These are phyloP conservation scores for Lerista edwardsae DNA, from an alignment of 2,797 vertebrate genomes.

Conservation along the genomic window DNA sequence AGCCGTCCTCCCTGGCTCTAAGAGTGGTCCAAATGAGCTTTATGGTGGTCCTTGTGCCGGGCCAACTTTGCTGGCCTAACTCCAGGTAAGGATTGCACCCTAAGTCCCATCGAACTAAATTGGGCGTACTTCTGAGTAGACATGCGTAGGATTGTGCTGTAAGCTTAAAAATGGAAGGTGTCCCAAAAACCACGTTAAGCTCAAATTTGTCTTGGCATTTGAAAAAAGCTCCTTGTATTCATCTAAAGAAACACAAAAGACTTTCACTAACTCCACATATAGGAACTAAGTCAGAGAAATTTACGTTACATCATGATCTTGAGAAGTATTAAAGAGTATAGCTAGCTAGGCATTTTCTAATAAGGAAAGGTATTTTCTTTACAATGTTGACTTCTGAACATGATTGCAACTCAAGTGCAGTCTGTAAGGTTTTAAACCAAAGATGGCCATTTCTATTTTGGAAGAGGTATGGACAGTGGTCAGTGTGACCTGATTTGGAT, in stretches of 20 bases:
- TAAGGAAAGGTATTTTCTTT: constrained; percentile 78
- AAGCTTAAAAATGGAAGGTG: constrained; percentile 73
- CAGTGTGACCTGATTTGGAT: not conserved
- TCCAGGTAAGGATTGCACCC: too few species aligned
- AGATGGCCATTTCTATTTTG: not conserved
- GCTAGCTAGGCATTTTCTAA: constrained; percentile 80
- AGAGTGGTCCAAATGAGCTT: too few species aligned
- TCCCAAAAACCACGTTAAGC: constrained; percentile 61
- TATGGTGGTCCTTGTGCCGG: too few species aligned
- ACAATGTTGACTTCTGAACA: constrained; percentile 74
- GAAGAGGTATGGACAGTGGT: not conserved
- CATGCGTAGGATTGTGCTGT: too few species aligned
- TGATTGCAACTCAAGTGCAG: constrained; percentile 72
- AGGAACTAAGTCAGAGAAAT: constrained; percentile 78
- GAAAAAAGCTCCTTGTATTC: constrained; percentile 71
- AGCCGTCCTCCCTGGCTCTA: too few species aligned
- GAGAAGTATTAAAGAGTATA: constrained; percentile 78
- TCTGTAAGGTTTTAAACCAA: constrained; percentile 60
- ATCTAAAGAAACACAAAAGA: constrained; percentile 81
- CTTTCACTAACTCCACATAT: constrained; percentile 79
- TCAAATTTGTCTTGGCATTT: constrained; percentile 72
- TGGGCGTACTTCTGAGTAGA: too few species aligned
- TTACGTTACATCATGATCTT: constrained; percentile 75
- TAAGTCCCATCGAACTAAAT: too few species aligned
- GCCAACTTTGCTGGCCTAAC: too few species aligned